Percentiles rank a stretch among this genome's conserved stretches.
phyloP scores from a whole-genome alignment of 1,140 invertebrate genomes.

The Rhyacophila brunnea region DNA sequence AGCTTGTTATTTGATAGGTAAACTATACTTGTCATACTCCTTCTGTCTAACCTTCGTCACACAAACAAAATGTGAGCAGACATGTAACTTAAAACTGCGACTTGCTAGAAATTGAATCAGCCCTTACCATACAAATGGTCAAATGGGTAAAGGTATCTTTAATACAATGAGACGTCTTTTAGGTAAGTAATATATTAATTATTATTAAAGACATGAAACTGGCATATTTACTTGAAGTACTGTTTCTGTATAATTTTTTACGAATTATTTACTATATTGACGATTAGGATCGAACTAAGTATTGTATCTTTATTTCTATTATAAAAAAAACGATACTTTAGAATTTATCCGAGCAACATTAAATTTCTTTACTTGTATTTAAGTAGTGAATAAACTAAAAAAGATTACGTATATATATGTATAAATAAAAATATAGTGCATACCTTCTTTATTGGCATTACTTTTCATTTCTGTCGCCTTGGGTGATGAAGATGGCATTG shows the following conservation, averaged over 20 bases:
- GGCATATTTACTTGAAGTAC: too few relatives aligned
- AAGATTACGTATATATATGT: too few relatives aligned
- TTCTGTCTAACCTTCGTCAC: conserved; percentile 31
- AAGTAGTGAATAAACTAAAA: too few relatives aligned
- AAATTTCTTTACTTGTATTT: too few relatives aligned
- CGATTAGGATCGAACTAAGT: too few relatives aligned
- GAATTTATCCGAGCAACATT: too few relatives aligned
- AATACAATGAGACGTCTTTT: background rate
- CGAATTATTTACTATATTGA: too few relatives aligned
- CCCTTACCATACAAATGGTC: background rate
- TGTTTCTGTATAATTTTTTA: too few relatives aligned
- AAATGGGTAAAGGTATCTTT: conserved; percentile 1
- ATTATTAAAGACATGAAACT: too few relatives aligned
- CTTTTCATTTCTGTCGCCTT: conserved; percentile 67
- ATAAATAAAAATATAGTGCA: conserved; percentile 38
- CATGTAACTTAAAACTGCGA: conserved; percentile 25
- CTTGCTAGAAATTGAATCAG: conserved; percentile 12
- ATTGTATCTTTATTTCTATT: too few relatives aligned
- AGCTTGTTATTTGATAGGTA: conserved; percentile 29
- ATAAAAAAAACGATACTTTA: too few relatives aligned
- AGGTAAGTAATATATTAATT: too few relatives aligned
- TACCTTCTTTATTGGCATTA: conserved; percentile 64
- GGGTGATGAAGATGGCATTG: conserved; percentile 63
- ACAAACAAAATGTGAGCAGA: conserved; percentile 21
- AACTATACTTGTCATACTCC: conserved; percentile 29